phyloP scores from a whole-genome alignment of 2,888 invertebrate genomes.

The Orthonevra nobilis region DNA sequence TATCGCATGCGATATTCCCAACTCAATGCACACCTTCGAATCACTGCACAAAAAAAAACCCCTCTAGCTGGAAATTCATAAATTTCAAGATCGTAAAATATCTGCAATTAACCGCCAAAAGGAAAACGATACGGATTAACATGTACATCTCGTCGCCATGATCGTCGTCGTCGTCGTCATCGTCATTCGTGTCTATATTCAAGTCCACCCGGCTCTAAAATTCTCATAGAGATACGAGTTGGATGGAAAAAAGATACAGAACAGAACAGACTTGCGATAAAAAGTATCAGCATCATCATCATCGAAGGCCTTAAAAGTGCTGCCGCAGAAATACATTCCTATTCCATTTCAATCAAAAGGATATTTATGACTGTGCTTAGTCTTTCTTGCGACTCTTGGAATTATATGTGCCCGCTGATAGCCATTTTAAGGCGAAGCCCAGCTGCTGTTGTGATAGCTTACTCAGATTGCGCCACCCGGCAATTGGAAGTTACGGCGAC shows the following conservation, averaged over 20 bases:
- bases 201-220: slow-evolving; percentile 20
- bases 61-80: slow-evolving; percentile 45
- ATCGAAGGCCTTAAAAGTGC: slow-evolving; percentile 28
- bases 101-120: slow-evolving; percentile 66
- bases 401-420: slow-evolving; percentile 32
- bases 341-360: slow-evolving; percentile 65
- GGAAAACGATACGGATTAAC: slow-evolving; percentile 67
- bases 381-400: slow-evolving; percentile 44
- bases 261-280: not conserved
- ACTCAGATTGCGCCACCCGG: slow-evolving; percentile 45
- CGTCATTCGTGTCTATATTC: slow-evolving; percentile 10
- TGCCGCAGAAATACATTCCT: slow-evolving; percentile 49
- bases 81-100: slow-evolving; percentile 63
- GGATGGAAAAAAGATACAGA: not conserved
- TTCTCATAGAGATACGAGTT: slow-evolving; percentile 58
- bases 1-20: slow-evolving; percentile 44
- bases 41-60: not conserved
- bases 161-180: not conserved
- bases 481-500: slow-evolving; percentile 54
- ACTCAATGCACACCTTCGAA: slow-evolving; percentile 25
- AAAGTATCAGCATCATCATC: slow-evolving; percentile 50
- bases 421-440: slow-evolving; percentile 1
- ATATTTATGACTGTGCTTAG: slow-evolving; percentile 57
- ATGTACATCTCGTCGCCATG: slow-evolving; percentile 35
- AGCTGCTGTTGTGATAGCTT: slow-evolving; percentile 39